These are phyloP conservation scores for Pandemis corylana DNA, from an alignment of 2,888 invertebrate species.

Conservation along the genomic window DNA sequence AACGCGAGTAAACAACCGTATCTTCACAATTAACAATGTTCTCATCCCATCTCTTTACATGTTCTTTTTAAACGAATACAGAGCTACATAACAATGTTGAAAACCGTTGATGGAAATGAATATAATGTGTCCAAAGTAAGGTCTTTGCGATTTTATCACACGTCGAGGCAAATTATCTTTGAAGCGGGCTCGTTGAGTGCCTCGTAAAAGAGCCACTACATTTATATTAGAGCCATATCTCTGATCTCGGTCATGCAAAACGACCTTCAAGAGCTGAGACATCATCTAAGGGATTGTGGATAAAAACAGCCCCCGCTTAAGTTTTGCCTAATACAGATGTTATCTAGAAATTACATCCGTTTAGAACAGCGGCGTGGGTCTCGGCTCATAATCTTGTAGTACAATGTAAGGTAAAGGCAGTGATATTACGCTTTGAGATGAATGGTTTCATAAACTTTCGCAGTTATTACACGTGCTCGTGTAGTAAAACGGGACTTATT, in stretches of 20 bases:
- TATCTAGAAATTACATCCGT: constrained; percentile 53
- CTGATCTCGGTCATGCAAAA: constrained; percentile 71
- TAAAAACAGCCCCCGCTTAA: constrained; percentile 48
- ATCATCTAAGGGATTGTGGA: constrained; percentile 50
- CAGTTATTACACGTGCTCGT: not conserved
- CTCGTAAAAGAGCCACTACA: constrained; percentile 72
- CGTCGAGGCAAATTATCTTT: constrained; percentile 72
- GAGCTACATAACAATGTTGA: constrained; percentile 1
- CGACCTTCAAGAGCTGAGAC: constrained; percentile 58
- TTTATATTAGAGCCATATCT: constrained; percentile 73
- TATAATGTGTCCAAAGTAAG: constrained; percentile 58
- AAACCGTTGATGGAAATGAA: constrained; percentile 30
- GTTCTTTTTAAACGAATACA: no score
- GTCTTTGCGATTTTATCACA: constrained; percentile 69
- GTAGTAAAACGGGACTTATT: not conserved
- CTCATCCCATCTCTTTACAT: no score
- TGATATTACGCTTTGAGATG: not conserved
- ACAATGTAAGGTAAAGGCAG: constrained; percentile 6
- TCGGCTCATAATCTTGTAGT: constrained; percentile 2
- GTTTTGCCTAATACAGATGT: constrained; percentile 57
- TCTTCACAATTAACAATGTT: not conserved
- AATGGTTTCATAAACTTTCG: constrained; percentile 5
- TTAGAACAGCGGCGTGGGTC: constrained; percentile 23
- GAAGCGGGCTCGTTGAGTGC: constrained; percentile 59
- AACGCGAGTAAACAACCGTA: not conserved